Evolutionary conservation across 2,113 vertebrate species (phyloP), one percentile per base, ranked within the genome.

Genomic region (Gadus macrocephalus): DNA sequence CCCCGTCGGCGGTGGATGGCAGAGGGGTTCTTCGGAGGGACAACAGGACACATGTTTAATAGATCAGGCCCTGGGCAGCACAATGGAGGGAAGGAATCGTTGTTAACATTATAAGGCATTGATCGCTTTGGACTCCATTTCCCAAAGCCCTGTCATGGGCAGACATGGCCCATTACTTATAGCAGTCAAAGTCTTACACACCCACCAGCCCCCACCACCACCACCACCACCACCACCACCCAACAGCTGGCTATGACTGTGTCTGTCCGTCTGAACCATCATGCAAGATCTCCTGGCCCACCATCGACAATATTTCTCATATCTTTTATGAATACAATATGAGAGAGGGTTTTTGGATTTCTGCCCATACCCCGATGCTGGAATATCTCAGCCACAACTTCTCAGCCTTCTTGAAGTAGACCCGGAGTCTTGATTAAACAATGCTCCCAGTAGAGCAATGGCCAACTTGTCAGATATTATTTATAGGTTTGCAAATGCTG

Each of bases 71-170:
- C 86, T 73, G 17, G 76, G 78, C 79, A 80, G 81, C 80, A 89
- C 84, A 88, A 90, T 81, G 85, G 85, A 86, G 87, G 81, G 77
- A 77, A 79, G 80, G 72, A 89, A 89, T 90, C 85, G 88, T 85
- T 91, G 87, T 90, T 90, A 91, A 90, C 89, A 92, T 91, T 89
- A 90, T 90, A 89, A 91, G 79, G 64, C 88, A 92, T 91, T 66
- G 89, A 92, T 91, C 75, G 83, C 59, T 82, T 9, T 87, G 55
- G 69, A 83, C 79, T 88, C 83, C 80, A 82, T 85, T 83, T 88
- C 88, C 83, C 82, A 86, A 80, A 85, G 88, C 83, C 70, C 73
- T 83, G 82, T 88, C 83, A 49, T 49, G 42, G 42, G 42, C 42
- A 78, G 82, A 76, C 78, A 84, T 74, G 72, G 82, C 87, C 78